A percentile compares a stretch with the other conserved stretches of the same genome.
Conservation (phyloP, 2,888 invertebrate genomes). For the Catocala nupta region DNA sequence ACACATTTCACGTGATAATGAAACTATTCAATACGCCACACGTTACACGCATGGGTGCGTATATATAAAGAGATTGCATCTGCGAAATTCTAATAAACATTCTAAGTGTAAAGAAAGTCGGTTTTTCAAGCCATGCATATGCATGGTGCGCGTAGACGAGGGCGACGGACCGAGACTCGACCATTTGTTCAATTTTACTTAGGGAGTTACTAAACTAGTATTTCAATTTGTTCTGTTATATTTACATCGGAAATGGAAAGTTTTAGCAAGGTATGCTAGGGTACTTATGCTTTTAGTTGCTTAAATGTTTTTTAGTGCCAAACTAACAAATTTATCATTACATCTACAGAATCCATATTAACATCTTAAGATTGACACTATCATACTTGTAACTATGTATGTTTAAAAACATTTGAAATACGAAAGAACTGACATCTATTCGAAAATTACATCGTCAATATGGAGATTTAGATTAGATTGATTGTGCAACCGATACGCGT, state of each 20-base stretch:
- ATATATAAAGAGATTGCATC: constrained; percentile 73
- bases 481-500: no score
- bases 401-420: neutral
- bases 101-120: constrained; percentile 80
- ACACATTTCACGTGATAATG: constrained; percentile 44
- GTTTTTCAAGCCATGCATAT: constrained; percentile 79
- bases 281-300: no score
- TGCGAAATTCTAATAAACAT: constrained; percentile 74
- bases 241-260: constrained; percentile 10
- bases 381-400: neutral
- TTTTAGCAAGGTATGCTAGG: constrained; percentile 9
- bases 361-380: neutral
- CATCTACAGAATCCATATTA: no score
- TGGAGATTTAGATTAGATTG: no score
- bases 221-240: constrained; percentile 10
- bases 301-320: no score
- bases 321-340: no score
- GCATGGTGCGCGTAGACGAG: constrained; percentile 67
- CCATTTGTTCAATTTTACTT: constrained; percentile 43
- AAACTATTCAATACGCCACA: constrained; percentile 49
- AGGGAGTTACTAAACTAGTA: constrained; percentile 32
- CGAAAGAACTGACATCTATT: no score
- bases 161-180: constrained; percentile 67
- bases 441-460: no score
- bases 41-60: constrained; percentile 67